These are phyloP conservation scores for Agapostemon virescens DNA, from an alignment of 2,888 invertebrate species.

Conservation along the genomic window DNA sequence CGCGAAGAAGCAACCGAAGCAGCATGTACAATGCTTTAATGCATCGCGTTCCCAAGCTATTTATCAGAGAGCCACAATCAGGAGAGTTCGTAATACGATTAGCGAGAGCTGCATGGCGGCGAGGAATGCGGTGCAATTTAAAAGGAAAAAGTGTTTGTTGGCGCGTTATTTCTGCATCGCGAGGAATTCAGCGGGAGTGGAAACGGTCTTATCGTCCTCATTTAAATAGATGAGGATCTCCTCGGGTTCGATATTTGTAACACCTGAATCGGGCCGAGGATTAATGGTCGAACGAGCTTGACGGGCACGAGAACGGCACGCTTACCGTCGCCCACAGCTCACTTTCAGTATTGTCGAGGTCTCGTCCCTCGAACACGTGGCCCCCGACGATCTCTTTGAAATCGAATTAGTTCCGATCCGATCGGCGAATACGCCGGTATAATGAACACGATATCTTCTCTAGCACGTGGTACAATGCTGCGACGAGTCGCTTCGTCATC, in stretches of 20 bases:
- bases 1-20: too few relatives aligned
- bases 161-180: not conserved
- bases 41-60: not conserved
- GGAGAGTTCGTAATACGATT: not conserved
- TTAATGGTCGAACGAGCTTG: slow-evolving; percentile 16
- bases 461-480: slow-evolving; percentile 68
- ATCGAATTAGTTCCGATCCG: slow-evolving; percentile 74
- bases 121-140: not conserved
- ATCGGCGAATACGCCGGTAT: slow-evolving; percentile 58
- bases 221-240: slow-evolving; percentile 20
- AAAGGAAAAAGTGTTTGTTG: not conserved
- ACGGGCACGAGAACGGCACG: slow-evolving; percentile 34
- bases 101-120: not conserved
- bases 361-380: not conserved
- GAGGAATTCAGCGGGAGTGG: not conserved
- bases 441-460: slow-evolving; percentile 64
- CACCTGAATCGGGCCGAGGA: slow-evolving; percentile 25
- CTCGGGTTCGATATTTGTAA: slow-evolving; percentile 22
- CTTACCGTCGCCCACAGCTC: slow-evolving; percentile 45
- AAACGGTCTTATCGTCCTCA: not conserved
- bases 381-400: slow-evolving; percentile 67
- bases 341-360: slow-evolving; percentile 41
- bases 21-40: not conserved
- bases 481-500: slow-evolving; percentile 68
- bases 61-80: not conserved